Evolutionary conservation across 2,888 invertebrate species (phyloP), one percentile per base, ranked within the genome.

Genomic region (Eristalis arbustorum): DNA sequence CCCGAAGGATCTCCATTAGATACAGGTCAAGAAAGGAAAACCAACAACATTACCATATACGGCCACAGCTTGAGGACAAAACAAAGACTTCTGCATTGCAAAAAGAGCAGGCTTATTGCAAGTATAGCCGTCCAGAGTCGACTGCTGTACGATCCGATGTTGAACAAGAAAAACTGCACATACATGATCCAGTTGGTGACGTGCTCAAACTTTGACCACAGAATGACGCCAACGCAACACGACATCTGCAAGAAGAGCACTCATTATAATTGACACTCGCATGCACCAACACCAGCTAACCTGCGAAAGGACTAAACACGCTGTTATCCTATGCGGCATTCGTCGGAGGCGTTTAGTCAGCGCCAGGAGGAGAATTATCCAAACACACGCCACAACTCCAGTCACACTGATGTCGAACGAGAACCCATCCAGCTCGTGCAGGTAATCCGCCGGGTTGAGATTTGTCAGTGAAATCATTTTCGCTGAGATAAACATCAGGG

Each of bases 401-500:
- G 96, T 94, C 66, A 98, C 95, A 89, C 98, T 97, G 64, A 98
- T 94, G 90, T 98, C 97, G 89, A 98, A 96, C 0, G 97, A 96
- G 90, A 98, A 98, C 42, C 94, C 93, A 91, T 96, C 95, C 73
- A 98, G 92, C 89, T 98, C 95, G 31, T 94, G 95, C 0, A 96
- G 95, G 91, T 96, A 98, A 90, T 97, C 96, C 31, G 94, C 91
- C 0, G 96, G 96, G 89, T 92, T 94, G 67, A 95, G 92, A 89
- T 96, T 95, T 67, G 96, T 96, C 64, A 97, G 93, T 0, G 97
- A 96, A 89, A 98, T 97, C 95, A 98, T 96, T 94, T 98, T 97
- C 1, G 98, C 98, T 0, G 98, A 98, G 81, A 98, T 95, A 91
- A 98, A 98, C 97, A 98, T 98, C 89, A 98, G 94, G 0, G 98